phyloP scores from a whole-genome alignment of 2,888 invertebrate species.

The Cephus rjabovi region DNA sequence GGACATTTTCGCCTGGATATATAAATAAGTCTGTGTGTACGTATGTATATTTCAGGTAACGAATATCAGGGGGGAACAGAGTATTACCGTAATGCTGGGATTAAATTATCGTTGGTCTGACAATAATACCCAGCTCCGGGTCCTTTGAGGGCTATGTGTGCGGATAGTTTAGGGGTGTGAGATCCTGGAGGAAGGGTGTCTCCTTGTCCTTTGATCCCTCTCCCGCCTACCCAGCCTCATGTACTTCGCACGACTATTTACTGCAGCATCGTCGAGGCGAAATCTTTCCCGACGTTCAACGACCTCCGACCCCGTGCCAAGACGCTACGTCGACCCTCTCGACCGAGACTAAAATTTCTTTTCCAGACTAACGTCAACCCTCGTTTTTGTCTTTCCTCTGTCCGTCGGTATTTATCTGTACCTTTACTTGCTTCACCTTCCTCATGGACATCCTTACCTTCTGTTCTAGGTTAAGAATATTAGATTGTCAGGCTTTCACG shows the following conservation, averaged over 20 bases:
- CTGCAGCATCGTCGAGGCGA: slow-evolving; percentile 31
- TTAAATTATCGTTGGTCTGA: neutral
- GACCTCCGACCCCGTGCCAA: slow-evolving; percentile 36
- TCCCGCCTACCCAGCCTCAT: neutral
- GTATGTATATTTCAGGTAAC: neutral
- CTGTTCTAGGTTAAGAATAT: neutral
- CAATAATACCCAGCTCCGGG: neutral
- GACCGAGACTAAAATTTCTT: neutral
- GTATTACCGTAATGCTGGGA: neutral
- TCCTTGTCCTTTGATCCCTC: neutral
- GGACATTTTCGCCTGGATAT: neutral
- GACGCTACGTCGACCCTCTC: neutral
- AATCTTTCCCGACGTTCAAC: slow-evolving; percentile 39
- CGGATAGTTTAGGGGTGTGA: neutral
- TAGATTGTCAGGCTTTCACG: neutral
- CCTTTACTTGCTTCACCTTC: neutral
- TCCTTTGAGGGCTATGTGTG: neutral
- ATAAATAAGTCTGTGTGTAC: no score
- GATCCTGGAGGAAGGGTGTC: neutral
- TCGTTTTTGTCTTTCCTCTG: neutral
- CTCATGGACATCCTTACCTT: neutral
- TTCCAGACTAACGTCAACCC: slow-evolving; percentile 25
- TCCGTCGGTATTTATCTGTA: neutral
- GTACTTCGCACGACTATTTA: slow-evolving; percentile 25
- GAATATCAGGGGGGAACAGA: neutral